A percentile compares a stretch with the other conserved stretches of the same genome.
phyloP scores from a whole-genome alignment of 2,888 invertebrate species.

The Tuta absoluta region DNA sequence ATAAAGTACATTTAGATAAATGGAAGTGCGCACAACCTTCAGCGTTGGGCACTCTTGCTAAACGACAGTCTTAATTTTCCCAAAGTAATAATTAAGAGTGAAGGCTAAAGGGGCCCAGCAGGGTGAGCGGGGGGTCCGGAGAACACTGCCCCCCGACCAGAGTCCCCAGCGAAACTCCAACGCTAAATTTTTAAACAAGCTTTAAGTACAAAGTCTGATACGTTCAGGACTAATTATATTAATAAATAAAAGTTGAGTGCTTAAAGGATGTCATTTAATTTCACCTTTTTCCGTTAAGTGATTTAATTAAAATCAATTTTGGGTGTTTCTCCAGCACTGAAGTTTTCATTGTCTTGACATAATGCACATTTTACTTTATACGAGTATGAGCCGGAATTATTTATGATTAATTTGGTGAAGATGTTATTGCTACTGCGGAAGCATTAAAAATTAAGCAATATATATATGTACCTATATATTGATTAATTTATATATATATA shows the following conservation, averaged over 20 bases:
- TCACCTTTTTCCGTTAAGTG: background rate
- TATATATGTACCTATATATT: too few species aligned
- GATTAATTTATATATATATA: too few species aligned
- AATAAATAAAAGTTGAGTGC: conserved; percentile 57
- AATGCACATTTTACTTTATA: too few species aligned
- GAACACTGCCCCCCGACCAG: background rate
- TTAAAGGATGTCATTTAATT: conserved; percentile 10
- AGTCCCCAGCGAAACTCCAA: conserved; percentile 55
- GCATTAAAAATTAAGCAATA: too few species aligned
- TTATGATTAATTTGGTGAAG: too few species aligned
- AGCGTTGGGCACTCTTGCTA: conserved; percentile 72
- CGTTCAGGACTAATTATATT: conserved; percentile 74
- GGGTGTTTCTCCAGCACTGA: too few species aligned
- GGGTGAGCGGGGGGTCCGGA: conserved; percentile 35
- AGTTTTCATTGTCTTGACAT: too few species aligned
- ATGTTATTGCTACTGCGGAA: too few species aligned
- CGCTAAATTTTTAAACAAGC: conserved; percentile 78
- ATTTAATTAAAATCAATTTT: background rate
- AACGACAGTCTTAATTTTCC: conserved; percentile 82
- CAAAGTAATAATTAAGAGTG: conserved; percentile 82
- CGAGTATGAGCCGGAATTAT: too few species aligned
- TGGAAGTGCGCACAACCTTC: conserved; percentile 70
- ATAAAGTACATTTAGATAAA: conserved; percentile 81
- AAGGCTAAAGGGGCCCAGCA: conserved; percentile 67
- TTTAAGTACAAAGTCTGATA: conserved; percentile 78